phyloP scores from a whole-genome alignment of 1,140 invertebrate species.

The Drosophila virilis region DNA sequence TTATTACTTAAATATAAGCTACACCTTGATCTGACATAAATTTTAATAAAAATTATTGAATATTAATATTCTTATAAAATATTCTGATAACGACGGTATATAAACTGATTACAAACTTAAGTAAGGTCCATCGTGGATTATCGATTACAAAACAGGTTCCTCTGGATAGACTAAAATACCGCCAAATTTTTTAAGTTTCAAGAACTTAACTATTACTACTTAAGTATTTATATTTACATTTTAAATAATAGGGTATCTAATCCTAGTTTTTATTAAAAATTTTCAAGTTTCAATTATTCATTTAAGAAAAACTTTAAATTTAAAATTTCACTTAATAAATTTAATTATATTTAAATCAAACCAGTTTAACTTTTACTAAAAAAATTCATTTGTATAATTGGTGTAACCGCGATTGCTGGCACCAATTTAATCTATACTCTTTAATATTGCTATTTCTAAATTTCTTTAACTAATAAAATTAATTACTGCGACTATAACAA shows the following conservation, averaged over 20 bases:
- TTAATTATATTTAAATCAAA: conserved; percentile 49
- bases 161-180: conserved; percentile 86
- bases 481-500: no score
- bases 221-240: conserved; percentile 70
- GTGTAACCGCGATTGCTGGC: conserved; percentile 72
- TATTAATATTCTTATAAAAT: conserved; percentile 85
- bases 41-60: conserved; percentile 83
- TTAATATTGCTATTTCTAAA: conserved; percentile 14
- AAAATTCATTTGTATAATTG: conserved; percentile 61
- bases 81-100: conserved; percentile 85
- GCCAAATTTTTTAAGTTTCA: conserved; percentile 86
- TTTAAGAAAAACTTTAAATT: conserved; percentile 50
- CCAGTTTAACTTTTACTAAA: conserved; percentile 54
- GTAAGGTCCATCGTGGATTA: conserved; percentile 26
- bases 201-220: conserved; percentile 50
- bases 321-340: conserved; percentile 74
- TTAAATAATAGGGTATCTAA: conserved; percentile 88
- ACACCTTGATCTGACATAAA: conserved; percentile 86
- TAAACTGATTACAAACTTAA: no score
- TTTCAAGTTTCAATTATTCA: conserved; percentile 54
- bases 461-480: no score
- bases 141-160: conserved; percentile 86
- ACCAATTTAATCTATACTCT: conserved; percentile 70
- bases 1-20: conserved; percentile 84
- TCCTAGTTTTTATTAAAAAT: conserved; percentile 84